Base-by-base conservation (phyloP, 2,797 vertebrate genomes). In the Catharus ustulatus region DNA sequence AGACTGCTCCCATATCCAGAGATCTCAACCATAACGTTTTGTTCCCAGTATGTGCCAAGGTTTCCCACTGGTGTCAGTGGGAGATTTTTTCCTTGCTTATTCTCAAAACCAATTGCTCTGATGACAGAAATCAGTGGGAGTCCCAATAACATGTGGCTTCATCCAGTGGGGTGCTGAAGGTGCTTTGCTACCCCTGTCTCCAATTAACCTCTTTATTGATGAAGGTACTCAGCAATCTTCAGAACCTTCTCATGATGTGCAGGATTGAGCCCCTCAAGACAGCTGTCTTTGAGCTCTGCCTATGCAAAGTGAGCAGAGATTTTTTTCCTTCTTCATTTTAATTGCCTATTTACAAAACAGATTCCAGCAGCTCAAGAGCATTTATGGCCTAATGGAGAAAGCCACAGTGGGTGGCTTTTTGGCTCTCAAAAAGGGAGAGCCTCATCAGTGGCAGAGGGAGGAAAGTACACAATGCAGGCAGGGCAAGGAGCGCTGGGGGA, bases 291-390 rank as follows among this genome's bases (percentile, higher is more conserved):
- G 74, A 54, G 61, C 64, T 96, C 84, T 77, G 63, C 74, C 67
- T 93, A 76, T 7, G 52, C 48, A 80, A 93, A 91, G 32, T 22
- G 29, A 91, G 30, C 54, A 54, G 59, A 82, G 51, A 30, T 13
- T 87, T 85, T 67, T 80, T 49, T 13, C 13, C 58, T 92, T 89
- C 64, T 91, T 89, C 52, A 88, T 90, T 95, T 93, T 94, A 93
- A 95, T 94, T 95, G 61, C 67, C 83, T 96, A 83, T 96, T 97
- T 96, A 94, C 94, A 91, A 93, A 96, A 96, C 74, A 95, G 74
- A 94, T 92, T 93, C 91, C 94, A 96, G 86, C 80, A 96, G 85
- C 89, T 95, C 83, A 83, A 96, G 90, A 94, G 77, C 81, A 84
- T 96, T 97, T 97, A 77, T 89, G 64, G 83, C 77, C 90, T 95